phyloP scores from a whole-genome alignment of 2,113 vertebrate species.

The Takifugu flavidus region DNA sequence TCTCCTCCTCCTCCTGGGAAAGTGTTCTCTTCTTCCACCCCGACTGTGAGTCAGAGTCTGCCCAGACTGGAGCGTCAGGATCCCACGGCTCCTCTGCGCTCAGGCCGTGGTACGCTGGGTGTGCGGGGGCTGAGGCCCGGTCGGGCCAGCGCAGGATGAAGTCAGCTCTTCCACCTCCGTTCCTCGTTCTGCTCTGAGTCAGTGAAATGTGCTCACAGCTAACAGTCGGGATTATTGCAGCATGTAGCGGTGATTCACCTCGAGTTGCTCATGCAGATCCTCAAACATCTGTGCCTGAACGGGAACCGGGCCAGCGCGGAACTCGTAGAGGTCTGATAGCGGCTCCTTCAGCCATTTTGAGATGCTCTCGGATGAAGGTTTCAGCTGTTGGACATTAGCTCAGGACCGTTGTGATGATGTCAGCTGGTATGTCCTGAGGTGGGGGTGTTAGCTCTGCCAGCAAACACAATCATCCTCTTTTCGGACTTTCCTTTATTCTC shows the following conservation, averaged over 20 bases:
- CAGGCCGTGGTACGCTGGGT: constrained; percentile 37
- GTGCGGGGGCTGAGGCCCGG: constrained; percentile 58
- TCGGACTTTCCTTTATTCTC: background rate
- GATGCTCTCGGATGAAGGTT: constrained; percentile 37
- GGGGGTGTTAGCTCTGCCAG: constrained; percentile 31
- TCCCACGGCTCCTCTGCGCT: constrained; percentile 55
- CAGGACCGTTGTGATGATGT: constrained; percentile 49
- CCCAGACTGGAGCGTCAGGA: constrained; percentile 45
- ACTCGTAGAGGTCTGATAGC: constrained; percentile 13
- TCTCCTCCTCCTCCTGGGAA: constrained; percentile 23
- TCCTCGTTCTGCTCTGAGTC: constrained; percentile 57
- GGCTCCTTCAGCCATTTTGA: constrained; percentile 13
- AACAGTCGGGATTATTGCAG: constrained; percentile 23
- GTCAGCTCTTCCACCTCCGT: constrained; percentile 69
- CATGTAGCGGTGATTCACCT: constrained; percentile 39
- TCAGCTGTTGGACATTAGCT: constrained; percentile 54
- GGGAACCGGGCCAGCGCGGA: constrained; percentile 14
- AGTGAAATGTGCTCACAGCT: constrained; percentile 46
- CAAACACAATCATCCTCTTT: constrained; percentile 1
- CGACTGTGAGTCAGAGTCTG: constrained; percentile 73
- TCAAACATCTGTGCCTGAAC: constrained; percentile 27
- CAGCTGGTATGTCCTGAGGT: constrained; percentile 53
- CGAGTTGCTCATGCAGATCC: constrained; percentile 15
- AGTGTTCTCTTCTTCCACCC: constrained; percentile 36
- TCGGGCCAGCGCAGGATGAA: constrained; percentile 49